Percentiles rank a stretch among this genome's conserved stretches.
Conservation (phyloP, 2,888 invertebrate genomes). For the Apantesis nais region DNA sequence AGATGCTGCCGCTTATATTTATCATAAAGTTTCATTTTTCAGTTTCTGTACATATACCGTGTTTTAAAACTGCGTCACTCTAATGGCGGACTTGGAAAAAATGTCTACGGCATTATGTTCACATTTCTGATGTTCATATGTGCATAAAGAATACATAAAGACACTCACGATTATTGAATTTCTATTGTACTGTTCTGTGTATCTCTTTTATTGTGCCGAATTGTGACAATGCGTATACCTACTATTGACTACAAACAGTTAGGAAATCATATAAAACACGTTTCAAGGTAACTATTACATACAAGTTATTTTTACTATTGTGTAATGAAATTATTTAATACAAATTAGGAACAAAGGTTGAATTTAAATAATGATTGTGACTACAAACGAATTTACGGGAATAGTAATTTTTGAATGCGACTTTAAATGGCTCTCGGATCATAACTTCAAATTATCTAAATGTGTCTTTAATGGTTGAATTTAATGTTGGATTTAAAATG, state of each 20-base stretch:
- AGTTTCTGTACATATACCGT: too few species aligned
- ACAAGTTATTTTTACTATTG: not conserved
- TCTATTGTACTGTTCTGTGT: too few species aligned
- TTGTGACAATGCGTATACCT: not conserved
- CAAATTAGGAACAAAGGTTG: conserved; percentile 8
- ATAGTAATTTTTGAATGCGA: conserved; percentile 34
- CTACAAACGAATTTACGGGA: conserved; percentile 24
- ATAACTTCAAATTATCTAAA: conserved; percentile 50
- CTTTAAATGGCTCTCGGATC: conserved; percentile 37
- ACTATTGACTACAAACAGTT: not conserved
- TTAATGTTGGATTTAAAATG: conserved; percentile 47
- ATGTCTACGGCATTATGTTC: too few species aligned
- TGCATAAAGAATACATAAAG: too few species aligned
- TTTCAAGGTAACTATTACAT: not conserved
- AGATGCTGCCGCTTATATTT: too few species aligned
- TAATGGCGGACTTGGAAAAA: too few species aligned
- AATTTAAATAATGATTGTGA: conserved; percentile 5
- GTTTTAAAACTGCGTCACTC: too few species aligned
- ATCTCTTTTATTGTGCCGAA: too few species aligned
- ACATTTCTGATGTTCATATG: too few species aligned
- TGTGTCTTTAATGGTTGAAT: conserved; percentile 53
- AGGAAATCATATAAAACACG: not conserved
- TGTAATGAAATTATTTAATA: conserved; percentile 5
- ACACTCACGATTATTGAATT: too few species aligned
- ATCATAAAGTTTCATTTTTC: too few species aligned